These are phyloP conservation scores for Phataginus tetradactyla DNA, from an alignment of 2,797 vertebrate species.

Conservation along the genomic window DNA sequence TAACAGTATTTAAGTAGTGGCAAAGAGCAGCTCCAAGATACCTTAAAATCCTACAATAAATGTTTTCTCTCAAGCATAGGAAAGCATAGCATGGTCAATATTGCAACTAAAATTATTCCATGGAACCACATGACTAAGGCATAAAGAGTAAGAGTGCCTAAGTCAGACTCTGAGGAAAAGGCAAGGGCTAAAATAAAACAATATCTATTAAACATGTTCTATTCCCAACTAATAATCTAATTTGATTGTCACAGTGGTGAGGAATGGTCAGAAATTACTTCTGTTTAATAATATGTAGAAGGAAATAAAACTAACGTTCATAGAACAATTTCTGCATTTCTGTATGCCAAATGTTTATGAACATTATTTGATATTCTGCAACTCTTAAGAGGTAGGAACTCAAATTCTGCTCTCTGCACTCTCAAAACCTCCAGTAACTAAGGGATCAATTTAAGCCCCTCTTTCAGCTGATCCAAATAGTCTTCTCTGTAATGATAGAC, in stretches of 20 bases:
- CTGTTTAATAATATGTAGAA: neutral
- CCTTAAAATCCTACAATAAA: neutral
- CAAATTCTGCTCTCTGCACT: neutral
- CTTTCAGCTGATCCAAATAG: neutral
- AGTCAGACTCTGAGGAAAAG: neutral
- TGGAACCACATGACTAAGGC: neutral
- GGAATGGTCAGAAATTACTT: neutral
- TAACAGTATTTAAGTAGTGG: conserved; percentile 67
- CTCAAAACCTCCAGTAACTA: neutral
- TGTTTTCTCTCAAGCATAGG: neutral
- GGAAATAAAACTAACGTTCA: neutral
- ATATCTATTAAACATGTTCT: neutral
- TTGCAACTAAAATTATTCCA: conserved; percentile 12
- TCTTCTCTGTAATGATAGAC: neutral
- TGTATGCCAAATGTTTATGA: neutral
- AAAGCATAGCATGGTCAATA: neutral
- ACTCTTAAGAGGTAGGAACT: neutral
- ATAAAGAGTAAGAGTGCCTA: neutral
- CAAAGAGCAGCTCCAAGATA: neutral
- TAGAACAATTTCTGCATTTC: neutral
- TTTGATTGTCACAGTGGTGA: neutral
- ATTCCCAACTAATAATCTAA: neutral
- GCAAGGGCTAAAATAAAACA: neutral
- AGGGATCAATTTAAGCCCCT: neutral
- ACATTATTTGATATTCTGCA: neutral